Conservation (phyloP, 2,113 vertebrate genomes). For the Pogonocichla stellata region DNA sequence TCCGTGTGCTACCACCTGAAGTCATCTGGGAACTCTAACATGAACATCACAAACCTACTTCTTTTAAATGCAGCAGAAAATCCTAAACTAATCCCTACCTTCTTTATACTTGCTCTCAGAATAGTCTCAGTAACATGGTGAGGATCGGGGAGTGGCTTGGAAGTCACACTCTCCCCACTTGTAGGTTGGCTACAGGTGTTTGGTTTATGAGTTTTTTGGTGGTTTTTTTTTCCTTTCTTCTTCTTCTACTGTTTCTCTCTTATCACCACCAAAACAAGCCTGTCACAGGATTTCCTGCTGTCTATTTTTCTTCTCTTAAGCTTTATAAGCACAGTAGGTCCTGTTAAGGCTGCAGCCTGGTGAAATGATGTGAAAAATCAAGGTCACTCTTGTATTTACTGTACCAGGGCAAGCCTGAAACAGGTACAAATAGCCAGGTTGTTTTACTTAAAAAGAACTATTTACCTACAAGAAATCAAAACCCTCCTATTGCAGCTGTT, state of each 20-base stretch:
- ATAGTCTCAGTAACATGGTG: neutral
- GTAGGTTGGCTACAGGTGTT: neutral
- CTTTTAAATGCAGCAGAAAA: neutral
- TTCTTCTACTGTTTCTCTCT: neutral
- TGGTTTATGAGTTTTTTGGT: neutral
- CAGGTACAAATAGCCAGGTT: constrained; percentile 1
- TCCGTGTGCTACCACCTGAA: accelerated
- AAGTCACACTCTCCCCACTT: neutral
- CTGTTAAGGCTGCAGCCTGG: neutral
- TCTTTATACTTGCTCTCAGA: neutral
- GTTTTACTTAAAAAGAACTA: constrained; percentile 4
- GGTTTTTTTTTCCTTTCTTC: neutral
- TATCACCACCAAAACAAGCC: neutral
- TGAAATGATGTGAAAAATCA: constrained; percentile 42
- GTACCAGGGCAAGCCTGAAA: neutral
- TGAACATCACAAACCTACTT: neutral
- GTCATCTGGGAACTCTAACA: neutral
- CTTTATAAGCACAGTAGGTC: neutral
- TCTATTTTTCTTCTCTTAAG: neutral
- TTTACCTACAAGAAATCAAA: constrained; percentile 7
- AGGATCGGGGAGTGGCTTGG: neutral
- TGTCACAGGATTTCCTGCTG: constrained; percentile 52
- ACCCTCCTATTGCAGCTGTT: neutral
- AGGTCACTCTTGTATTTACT: constrained; percentile 10
- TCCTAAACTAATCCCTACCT: neutral